phyloP scores from a whole-genome alignment of 2,113 vertebrate species.

The Nothoprocta perdicaria region DNA sequence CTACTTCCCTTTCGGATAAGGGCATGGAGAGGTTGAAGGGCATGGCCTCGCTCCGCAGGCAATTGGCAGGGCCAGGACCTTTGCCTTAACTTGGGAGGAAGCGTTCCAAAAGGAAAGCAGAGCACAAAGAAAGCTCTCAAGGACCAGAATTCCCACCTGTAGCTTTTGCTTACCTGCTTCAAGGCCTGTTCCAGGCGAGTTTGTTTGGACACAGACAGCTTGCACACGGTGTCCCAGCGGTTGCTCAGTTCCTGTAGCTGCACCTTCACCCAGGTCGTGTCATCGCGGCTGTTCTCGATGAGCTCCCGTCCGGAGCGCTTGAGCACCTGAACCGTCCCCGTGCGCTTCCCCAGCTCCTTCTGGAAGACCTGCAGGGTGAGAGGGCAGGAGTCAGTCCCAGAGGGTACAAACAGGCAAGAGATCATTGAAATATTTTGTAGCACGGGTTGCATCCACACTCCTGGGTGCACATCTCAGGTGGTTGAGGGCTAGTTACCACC shows the following conservation, averaged over 20 bases:
- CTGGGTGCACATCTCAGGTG: background rate
- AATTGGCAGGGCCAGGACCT: background rate
- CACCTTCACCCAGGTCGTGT: conserved; percentile 97
- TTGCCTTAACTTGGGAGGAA: background rate
- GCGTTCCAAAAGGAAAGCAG: background rate
- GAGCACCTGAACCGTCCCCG: conserved; percentile 90
- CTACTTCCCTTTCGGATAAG: no score
- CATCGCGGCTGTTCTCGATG: conserved; percentile 92
- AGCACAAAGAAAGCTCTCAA: background rate
- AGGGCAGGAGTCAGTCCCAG: background rate
- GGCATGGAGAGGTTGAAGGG: background rate
- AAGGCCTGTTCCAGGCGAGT: conserved; percentile 92
- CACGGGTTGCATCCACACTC: rapidly evolving
- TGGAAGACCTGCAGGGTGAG: conserved; percentile 87
- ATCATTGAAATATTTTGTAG: background rate
- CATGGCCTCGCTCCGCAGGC: background rate
- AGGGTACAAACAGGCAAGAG: no score
- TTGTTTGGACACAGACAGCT: conserved; percentile 94
- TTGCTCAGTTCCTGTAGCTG: conserved; percentile 97
- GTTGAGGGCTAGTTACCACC: background rate
- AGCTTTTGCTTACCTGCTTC: conserved; percentile 85
- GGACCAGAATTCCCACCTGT: rapidly evolving
- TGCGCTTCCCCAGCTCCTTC: conserved; percentile 96
- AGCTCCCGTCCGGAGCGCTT: conserved; percentile 95
- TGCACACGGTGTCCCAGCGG: conserved; percentile 96